phyloP scores from a whole-genome alignment of 2,113 vertebrate species.

The Hyla sarda region DNA sequence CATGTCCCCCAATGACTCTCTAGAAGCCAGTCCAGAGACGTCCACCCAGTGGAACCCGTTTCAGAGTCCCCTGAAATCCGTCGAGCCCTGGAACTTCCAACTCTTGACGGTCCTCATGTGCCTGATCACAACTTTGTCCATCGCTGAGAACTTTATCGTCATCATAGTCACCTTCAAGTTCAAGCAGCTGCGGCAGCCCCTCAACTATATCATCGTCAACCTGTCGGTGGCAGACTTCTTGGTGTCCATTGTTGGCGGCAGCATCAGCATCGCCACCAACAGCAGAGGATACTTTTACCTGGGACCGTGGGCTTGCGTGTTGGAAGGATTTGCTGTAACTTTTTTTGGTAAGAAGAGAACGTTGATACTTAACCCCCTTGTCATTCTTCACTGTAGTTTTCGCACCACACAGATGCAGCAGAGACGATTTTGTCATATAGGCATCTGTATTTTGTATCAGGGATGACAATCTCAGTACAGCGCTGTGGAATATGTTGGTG shows the following conservation, averaged over 20 bases:
- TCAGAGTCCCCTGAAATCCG: constrained; percentile 68
- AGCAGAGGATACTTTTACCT: constrained; percentile 88
- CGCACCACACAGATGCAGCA: neutral
- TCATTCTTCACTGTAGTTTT: neutral
- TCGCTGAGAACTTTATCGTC: constrained; percentile 86
- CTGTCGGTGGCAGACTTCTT: constrained; percentile 87
- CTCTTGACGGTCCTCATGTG: constrained; percentile 84
- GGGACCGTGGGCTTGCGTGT: constrained; percentile 83
- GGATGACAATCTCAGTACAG: neutral
- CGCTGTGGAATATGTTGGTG: too few species aligned
- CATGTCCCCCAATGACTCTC: constrained; percentile 72
- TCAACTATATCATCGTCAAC: constrained; percentile 91
- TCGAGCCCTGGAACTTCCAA: constrained; percentile 86
- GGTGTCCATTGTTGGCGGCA: constrained; percentile 83
- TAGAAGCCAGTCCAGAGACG: constrained; percentile 57
- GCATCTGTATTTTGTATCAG: neutral
- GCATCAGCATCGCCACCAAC: constrained; percentile 86
- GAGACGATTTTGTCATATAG: neutral
- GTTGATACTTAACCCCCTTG: neutral
- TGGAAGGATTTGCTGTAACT: constrained; percentile 90
- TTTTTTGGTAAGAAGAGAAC: constrained; percentile 81
- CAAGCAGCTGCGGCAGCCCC: constrained; percentile 83
- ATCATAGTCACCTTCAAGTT: constrained; percentile 88
- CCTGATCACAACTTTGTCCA: constrained; percentile 80
- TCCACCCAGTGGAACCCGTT: constrained; percentile 74